phyloP scores from a whole-genome alignment of 2,113 vertebrate species.

The Heptranchias perlo region DNA sequence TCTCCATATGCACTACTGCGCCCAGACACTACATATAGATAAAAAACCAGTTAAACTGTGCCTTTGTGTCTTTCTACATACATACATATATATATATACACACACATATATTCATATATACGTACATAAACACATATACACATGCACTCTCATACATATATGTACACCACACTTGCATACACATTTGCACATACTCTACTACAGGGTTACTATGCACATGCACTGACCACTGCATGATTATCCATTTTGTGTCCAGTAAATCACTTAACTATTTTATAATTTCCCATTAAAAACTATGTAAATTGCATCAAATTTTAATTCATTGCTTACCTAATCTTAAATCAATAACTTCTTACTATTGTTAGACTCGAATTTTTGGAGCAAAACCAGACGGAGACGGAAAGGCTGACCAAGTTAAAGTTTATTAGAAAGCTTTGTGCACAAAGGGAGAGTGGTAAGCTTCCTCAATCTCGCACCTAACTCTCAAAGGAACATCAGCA shows the following conservation, averaged over 20 bases:
- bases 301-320: background rate
- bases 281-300: background rate
- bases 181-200: background rate
- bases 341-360: background rate
- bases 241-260: background rate
- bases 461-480: too few species aligned
- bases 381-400: too few species aligned
- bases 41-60: background rate
- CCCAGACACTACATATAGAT: conserved; percentile 72
- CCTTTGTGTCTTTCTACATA: too few species aligned
- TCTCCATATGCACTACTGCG: conserved; percentile 95
- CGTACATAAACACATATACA: background rate
- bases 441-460: too few species aligned
- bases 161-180: too few species aligned
- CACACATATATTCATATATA: background rate
- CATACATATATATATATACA: background rate
- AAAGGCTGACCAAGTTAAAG: too few species aligned
- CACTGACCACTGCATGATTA: background rate
- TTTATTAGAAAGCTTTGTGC: too few species aligned
- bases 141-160: background rate
- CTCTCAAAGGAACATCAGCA: too few species aligned
- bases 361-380: too few species aligned
- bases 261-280: background rate
- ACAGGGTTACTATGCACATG: background rate
- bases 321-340: background rate